Conservation (phyloP, 2,113 vertebrate genomes). For the Microtus oregoni region DNA sequence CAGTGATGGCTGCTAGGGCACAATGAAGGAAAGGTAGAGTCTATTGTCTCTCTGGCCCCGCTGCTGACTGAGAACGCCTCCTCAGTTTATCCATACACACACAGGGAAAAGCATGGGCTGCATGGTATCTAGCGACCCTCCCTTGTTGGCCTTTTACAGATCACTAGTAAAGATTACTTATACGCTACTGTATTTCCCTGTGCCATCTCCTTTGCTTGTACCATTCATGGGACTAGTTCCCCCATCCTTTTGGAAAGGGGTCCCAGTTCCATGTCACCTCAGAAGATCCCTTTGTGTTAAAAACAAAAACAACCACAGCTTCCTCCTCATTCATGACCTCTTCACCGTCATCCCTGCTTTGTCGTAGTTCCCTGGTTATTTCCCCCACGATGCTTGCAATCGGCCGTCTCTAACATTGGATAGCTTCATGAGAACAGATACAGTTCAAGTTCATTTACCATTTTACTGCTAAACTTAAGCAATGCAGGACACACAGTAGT, state of each 20-base stretch:
- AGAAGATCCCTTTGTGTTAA: background rate
- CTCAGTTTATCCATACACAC: background rate
- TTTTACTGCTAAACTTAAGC: background rate
- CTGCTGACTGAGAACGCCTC: background rate
- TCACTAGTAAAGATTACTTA: background rate
- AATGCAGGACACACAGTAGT: background rate
- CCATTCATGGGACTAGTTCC: background rate
- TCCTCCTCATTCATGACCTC: background rate
- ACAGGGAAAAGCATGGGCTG: background rate
- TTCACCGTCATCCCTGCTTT: background rate
- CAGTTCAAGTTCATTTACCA: background rate
- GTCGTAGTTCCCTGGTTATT: no score
- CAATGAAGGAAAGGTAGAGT: background rate
- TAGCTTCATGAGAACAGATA: background rate
- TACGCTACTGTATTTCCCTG: no score
- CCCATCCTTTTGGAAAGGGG: background rate
- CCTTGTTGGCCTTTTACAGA: background rate
- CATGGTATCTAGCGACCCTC: background rate
- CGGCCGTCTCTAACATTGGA: background rate
- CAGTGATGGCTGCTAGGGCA: fast-evolving
- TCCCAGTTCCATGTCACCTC: background rate
- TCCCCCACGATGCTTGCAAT: background rate
- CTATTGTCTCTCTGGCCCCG: background rate
- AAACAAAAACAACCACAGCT: no score
- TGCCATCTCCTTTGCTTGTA: background rate